A percentile compares a stretch with the other conserved stretches of the same genome.
phyloP scores from a whole-genome alignment of 2,888 invertebrate genomes.

The Andricus curvator region DNA sequence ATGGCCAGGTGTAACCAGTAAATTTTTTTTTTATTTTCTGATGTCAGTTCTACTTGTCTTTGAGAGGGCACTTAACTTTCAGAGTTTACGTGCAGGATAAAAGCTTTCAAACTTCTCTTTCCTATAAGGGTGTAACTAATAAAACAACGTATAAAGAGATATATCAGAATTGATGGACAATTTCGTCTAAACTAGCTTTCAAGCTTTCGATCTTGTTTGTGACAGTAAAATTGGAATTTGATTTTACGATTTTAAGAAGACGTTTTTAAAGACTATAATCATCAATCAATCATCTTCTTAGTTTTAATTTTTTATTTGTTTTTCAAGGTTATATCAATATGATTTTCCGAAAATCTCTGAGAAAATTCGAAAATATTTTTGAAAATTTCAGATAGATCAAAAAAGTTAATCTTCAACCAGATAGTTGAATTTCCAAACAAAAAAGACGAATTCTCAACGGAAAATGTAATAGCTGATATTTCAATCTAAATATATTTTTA shows the following conservation, averaged over 20 bases:
- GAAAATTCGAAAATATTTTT: too few species aligned
- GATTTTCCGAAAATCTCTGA: too few species aligned
- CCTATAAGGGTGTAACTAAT: slow-evolving; percentile 8
- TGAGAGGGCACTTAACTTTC: slow-evolving; percentile 9
- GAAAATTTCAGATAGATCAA: too few species aligned
- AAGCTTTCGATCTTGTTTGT: neutral
- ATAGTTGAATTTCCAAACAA: too few species aligned
- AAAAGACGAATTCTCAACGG: too few species aligned
- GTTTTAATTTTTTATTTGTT: too few species aligned
- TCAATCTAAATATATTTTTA: too few species aligned
- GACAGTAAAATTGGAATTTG: neutral
- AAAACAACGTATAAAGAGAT: slow-evolving; percentile 20
- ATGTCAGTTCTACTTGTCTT: slow-evolving; percentile 8
- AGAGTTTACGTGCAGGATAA: slow-evolving; percentile 20
- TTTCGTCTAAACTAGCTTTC: slow-evolving; percentile 4
- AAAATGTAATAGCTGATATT: too few species aligned
- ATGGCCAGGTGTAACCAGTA: neutral
- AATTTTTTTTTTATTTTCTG: neutral
- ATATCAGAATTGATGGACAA: slow-evolving; percentile 26
- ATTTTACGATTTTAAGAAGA: neutral
- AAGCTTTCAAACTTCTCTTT: slow-evolving; percentile 21
- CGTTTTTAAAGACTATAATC: neutral
- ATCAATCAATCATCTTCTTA: too few species aligned
- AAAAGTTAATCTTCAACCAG: too few species aligned
- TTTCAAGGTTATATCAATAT: too few species aligned